Base-by-base conservation (phyloP, 2,113 vertebrate species). In the Urocynchramus pylzowi region DNA sequence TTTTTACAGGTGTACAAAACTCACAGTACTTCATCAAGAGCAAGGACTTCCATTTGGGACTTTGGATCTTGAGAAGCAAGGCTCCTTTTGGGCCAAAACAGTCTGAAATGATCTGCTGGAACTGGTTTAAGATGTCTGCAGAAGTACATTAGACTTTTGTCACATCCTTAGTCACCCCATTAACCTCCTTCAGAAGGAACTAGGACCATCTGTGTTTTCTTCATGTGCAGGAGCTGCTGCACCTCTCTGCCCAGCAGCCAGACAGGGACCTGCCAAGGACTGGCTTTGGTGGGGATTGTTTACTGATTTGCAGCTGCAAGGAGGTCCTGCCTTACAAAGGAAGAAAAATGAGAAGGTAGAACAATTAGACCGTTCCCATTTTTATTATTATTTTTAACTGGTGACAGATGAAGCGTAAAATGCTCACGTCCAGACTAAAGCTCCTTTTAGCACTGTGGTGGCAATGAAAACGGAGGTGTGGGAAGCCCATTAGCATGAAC, bases 311-410 rank as follows among this genome's bases (percentile, higher is more conserved):
- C 67, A 93, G 79, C 56, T 95, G 81, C 23, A 52, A 44, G 21
- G 56, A 73, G 39, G 47, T 77, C 42, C 37, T 42, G 69, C 57
- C 54, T 54, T 79, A 74, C 21, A 39, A 56, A 59, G 14, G n/a
- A 23, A 90, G 77, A 65, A 70, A 42, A 22, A 44, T 0, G 5
- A 92, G 80, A 56, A 33, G 42, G 68, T 23, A 74, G 50, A 20
- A 22, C 67, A 77, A 70, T 61, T 30, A 64, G 31, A 52, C 17
- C 3, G 13, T 44, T 87, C 60, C 52, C 21, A 63, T 90, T 94
- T 82, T 80, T 44, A 75, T 80, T 82, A 60, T 73, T 83, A 67
- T 59, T 96, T 93, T 94, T 91, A 97, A 79, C 83, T 87, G 71
- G 50, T 27, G 39, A 84, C 78, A 67, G 70, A 68, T 69, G 44